Conservation (phyloP, 2,113 vertebrate species). For the Psammodynastes pulverulentus region DNA sequence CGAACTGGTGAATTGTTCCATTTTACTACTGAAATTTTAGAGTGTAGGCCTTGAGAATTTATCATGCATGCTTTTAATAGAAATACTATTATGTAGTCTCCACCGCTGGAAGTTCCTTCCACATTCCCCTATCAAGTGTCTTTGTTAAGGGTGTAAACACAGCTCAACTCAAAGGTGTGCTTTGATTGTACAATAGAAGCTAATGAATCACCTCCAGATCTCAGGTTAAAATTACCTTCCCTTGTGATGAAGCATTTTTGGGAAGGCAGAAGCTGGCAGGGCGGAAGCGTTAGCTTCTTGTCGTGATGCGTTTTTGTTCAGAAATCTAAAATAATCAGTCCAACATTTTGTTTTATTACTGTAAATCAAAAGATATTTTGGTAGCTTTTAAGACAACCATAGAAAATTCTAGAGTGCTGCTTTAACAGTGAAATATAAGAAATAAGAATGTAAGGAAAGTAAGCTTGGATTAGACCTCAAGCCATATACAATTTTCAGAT, state of each 20-base stretch:
- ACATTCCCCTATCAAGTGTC: slow-evolving; percentile 29
- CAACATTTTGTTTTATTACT: slow-evolving; percentile 30
- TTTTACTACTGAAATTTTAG: slow-evolving; percentile 8
- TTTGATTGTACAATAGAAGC: slow-evolving; percentile 39
- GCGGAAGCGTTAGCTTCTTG: slow-evolving; percentile 7
- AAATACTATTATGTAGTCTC: slow-evolving; percentile 3
- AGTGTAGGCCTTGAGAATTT: not conserved
- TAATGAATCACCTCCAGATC: slow-evolving; percentile 45
- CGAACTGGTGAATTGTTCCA: slow-evolving; percentile 14
- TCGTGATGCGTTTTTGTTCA: slow-evolving; percentile 47
- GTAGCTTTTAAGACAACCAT: slow-evolving; percentile 22
- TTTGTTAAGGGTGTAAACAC: slow-evolving; percentile 39
- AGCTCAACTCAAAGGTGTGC: slow-evolving; percentile 39
- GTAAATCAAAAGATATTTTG: slow-evolving; percentile 36
- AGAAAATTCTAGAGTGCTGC: not conserved
- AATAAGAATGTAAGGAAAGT: not conserved
- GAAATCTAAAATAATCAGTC: slow-evolving; percentile 44
- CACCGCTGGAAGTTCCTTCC: not conserved
- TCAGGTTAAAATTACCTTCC: slow-evolving; percentile 28
- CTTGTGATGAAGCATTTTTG: slow-evolving; percentile 41
- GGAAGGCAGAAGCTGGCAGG: not conserved
- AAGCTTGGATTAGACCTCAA: not conserved
- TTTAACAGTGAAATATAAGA: not conserved
- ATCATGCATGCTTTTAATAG: not conserved
- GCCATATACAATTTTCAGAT: not conserved